Conservation (phyloP, 2,888 invertebrate genomes). For the Tolmerus cingulatus region DNA sequence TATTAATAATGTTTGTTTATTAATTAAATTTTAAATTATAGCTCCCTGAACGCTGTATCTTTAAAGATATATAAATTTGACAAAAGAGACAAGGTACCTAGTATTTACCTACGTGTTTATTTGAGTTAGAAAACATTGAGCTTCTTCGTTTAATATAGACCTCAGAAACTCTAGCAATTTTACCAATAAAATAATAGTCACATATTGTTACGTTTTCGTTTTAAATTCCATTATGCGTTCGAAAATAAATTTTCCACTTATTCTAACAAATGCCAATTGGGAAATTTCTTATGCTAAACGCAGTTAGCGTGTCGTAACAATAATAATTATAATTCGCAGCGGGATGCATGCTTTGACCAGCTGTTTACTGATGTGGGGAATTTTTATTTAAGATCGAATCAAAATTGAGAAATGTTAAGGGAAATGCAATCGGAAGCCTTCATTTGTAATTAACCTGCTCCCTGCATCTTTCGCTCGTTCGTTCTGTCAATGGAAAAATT, state of each 20-base stretch:
- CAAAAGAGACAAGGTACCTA: no score
- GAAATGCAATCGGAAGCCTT: slow-evolving; percentile 30
- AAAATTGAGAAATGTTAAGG: slow-evolving; percentile 5
- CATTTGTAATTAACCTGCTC: slow-evolving; percentile 36
- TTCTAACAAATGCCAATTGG: background rate
- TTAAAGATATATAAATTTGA: no score
- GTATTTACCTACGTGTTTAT: no score
- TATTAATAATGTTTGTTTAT: no score
- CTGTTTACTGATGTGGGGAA: background rate
- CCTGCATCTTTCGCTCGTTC: background rate
- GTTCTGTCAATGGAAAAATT: slow-evolving; percentile 24
- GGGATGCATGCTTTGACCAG: background rate
- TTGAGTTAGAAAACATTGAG: no score
- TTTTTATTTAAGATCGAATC: background rate
- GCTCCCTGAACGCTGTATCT: no score
- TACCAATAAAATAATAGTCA: no score
- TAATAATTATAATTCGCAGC: background rate
- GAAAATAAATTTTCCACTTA: background rate
- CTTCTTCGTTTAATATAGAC: no score
- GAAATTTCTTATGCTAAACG: background rate
- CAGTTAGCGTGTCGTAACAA: background rate
- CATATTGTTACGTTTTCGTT: no score
- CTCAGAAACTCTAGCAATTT: no score
- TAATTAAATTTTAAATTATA: no score
- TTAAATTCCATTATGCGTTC: no score